Conservation (phyloP, 2,888 invertebrate species). For the Nebria brevicollis region DNA sequence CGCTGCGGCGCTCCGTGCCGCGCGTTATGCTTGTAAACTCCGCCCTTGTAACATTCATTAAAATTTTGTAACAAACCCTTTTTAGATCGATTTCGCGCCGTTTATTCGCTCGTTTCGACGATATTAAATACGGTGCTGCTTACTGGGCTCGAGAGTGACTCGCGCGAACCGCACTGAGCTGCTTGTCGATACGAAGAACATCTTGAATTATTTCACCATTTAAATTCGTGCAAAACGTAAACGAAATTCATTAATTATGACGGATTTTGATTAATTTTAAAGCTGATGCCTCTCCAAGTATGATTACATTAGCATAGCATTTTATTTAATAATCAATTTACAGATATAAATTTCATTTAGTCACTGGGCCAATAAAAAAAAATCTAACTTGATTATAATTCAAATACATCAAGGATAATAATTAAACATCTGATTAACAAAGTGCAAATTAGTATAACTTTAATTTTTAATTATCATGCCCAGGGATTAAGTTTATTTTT, state of each 20-base stretch:
- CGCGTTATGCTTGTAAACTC: conserved; percentile 8
- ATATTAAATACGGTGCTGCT: not conserved
- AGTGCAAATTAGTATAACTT: no score
- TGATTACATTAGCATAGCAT: not conserved
- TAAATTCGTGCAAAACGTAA: not conserved
- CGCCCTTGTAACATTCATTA: conserved; percentile 38
- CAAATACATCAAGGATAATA: no score
- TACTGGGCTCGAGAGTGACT: not conserved
- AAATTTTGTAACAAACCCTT: conserved; percentile 40
- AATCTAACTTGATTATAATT: no score
- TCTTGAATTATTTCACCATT: not conserved
- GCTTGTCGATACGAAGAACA: not conserved
- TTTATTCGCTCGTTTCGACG: not conserved
- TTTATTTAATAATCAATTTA: conserved; percentile 1
- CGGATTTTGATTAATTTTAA: not conserved
- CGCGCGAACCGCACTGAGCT: not conserved
- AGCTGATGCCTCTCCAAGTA: not conserved
- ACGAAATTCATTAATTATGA: not conserved
- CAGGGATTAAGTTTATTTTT: no score
- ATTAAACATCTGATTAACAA: no score
- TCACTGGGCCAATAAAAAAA: not conserved
- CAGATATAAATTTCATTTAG: not conserved
- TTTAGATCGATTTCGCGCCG: conserved; percentile 27
- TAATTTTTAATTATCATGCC: no score
- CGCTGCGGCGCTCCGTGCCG: not conserved